Evolutionary conservation across 2,113 vertebrate species (phyloP), one percentile per base, ranked within the genome.

Genomic region (Cebidichthys violaceus): DNA sequence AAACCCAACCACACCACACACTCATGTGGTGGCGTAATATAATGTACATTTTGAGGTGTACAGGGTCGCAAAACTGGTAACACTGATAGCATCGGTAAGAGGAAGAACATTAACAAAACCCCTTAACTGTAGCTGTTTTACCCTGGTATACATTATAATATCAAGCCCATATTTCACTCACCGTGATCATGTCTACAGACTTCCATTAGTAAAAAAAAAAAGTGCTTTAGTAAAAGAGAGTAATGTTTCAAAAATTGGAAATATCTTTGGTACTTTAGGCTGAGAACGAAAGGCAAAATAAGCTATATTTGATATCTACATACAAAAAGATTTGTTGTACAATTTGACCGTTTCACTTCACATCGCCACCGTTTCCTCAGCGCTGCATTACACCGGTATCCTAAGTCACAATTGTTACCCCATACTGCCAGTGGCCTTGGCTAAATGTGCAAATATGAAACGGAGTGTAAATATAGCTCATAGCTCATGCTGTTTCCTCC

Each of bases 401-500:
- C 69, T 1, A 47, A 86, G 57, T 77, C 52, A 76, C 76, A 79
- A 68, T 72, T 59, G 81, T 77, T 77, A 39, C 35, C 62, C 67
- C 59, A n/a, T 24, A 41, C 47, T 61, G 68, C 61, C 69, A 41
- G 64, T 64, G 89, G 76, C 93, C 89, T 92, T 91, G 84, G 75
- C 41, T 68, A 82, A 89, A 90, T 59, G 70, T 92, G 82, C 31
- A 39, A 89, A 92, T 84, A 83, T 89, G 83, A 91, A 90, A 80
- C 74, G 1, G 31, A 70, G 89, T 85, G 88, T 94, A 92, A 93
- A 92, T 93, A 90, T 92, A 94, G 90, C 84, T 64, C 70, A 54
- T 79, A 77, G 87, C 86, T 93, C 92, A 92, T 74, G 77, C 85
- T 60, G 84, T 83, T 93, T 93, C 92, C 92, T 90, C 89, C 82